A percentile compares a stretch with the other conserved stretches of the same genome.
Conservation (phyloP, 2,888 invertebrate species). For the Clusia tigrina region DNA sequence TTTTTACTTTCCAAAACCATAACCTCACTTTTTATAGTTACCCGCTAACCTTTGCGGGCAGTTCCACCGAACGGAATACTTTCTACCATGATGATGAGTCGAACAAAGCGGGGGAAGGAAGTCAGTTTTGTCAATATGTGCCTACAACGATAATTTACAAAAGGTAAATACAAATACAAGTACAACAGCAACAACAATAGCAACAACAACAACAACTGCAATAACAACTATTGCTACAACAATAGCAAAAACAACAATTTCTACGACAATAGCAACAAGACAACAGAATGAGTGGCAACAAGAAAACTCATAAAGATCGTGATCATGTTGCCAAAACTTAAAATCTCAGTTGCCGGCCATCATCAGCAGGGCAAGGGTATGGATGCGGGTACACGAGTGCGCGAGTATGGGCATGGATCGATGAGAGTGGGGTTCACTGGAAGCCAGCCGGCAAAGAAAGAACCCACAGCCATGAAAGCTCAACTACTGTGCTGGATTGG, state of each 20-base stretch:
- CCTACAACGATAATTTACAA: not conserved
- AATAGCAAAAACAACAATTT: not conserved
- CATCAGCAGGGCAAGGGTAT: not conserved
- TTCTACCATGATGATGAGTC: no score
- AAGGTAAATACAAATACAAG: not conserved
- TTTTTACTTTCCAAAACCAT: no score
- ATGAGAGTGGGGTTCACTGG: not conserved
- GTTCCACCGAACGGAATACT: no score
- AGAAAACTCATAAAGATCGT: conserved; percentile 22
- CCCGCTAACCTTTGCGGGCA: no score
- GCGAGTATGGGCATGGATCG: not conserved
- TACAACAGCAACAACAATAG: not conserved
- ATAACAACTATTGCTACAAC: conserved; percentile 10
- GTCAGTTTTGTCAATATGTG: no score
- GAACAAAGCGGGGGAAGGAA: no score
- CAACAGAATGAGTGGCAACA: not conserved
- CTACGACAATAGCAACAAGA: conserved; percentile 8
- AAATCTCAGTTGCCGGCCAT: not conserved
- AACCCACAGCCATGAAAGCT: not conserved
- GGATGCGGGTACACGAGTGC: not conserved
- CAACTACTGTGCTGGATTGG: not conserved
- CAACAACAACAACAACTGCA: not conserved
- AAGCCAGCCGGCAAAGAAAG: not conserved
- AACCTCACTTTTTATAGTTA: no score
- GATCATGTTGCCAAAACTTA: conserved; percentile 18